phyloP scores from a whole-genome alignment of 64 coral and sea anemone genomes.

The Stichodactyla mertensii region DNA sequence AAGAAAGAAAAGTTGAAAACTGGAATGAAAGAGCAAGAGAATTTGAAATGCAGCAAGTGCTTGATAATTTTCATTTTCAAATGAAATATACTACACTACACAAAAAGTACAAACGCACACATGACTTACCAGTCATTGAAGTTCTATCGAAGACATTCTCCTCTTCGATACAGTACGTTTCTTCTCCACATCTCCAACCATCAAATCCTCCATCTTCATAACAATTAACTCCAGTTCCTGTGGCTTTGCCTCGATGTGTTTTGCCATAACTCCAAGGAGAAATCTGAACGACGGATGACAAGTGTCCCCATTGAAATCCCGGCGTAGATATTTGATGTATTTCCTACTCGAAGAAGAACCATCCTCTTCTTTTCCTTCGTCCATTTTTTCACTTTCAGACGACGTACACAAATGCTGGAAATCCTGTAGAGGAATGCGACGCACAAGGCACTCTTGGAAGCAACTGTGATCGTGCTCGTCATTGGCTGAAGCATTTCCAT shows the following conservation, averaged over 20 bases:
- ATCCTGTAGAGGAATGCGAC: slow-evolving; percentile 2
- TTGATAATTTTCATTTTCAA: no score
- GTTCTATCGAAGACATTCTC: not conserved
- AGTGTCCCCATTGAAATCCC: not conserved
- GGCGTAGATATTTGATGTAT: slow-evolving; percentile 8
- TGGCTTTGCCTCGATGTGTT: slow-evolving; percentile 35
- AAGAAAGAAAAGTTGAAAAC: no score
- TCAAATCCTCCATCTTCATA: slow-evolving; percentile 12
- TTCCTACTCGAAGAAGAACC: slow-evolving; percentile 5
- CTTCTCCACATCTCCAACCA: not conserved
- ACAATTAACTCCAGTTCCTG: slow-evolving; percentile 11
- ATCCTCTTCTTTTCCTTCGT: not conserved
- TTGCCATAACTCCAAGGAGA: slow-evolving; percentile 18
- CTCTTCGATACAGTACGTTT: not conserved
- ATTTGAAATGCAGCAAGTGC: no score
- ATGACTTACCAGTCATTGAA: not conserved
- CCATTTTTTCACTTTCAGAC: not conserved
- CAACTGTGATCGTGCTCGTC: not conserved
- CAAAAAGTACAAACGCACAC: no score
- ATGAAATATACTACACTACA: no score
- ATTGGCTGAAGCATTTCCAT: not conserved
- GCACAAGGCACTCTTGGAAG: slow-evolving; percentile 4
- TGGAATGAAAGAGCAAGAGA: no score
- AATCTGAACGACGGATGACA: slow-evolving; percentile 15
- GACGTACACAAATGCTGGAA: not conserved